Evolutionary conservation across 2,113 vertebrate species (phyloP).

Genomic region (Cavia aperea): DNA sequence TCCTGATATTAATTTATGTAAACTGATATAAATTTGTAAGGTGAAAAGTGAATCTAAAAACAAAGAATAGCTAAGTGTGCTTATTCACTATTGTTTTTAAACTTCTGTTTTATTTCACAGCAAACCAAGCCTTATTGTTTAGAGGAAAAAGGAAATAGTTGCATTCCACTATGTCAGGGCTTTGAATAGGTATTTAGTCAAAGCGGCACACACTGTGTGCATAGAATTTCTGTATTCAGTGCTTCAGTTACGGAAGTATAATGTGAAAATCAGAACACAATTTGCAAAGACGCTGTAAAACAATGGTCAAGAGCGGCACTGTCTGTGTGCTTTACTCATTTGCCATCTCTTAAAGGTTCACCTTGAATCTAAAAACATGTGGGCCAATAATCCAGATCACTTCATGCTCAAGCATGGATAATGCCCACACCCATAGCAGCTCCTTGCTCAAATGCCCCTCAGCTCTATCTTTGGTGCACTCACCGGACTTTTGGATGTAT

Average conservation of each 20-base stretch:
- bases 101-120: slow-evolving; percentile 52
- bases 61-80: slow-evolving; percentile 55
- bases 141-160: slow-evolving; percentile 56
- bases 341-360: slow-evolving; percentile 48
- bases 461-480: slow-evolving; percentile 26
- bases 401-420: background rate
- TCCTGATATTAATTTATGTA: slow-evolving; percentile 64
- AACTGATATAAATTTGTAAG: slow-evolving; percentile 63
- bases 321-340: slow-evolving; percentile 49
- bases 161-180: slow-evolving; percentile 46
- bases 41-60: slow-evolving; percentile 38
- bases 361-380: background rate
- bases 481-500: slow-evolving; percentile 15
- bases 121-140: slow-evolving; percentile 58
- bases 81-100: slow-evolving; percentile 45
- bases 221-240: slow-evolving; percentile 73
- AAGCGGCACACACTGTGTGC: slow-evolving; percentile 41
- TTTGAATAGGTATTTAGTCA: slow-evolving; percentile 47
- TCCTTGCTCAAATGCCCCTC: slow-evolving; percentile 52
- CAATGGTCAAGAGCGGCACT: slow-evolving; percentile 43
- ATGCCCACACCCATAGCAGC: background rate
- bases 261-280: slow-evolving; percentile 45
- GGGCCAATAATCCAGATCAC: background rate
- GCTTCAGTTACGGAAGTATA: slow-evolving; percentile 60
- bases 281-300: slow-evolving; percentile 53